phyloP scores from a whole-genome alignment of 1,140 invertebrate genomes.

The Drosophila subobscura region DNA sequence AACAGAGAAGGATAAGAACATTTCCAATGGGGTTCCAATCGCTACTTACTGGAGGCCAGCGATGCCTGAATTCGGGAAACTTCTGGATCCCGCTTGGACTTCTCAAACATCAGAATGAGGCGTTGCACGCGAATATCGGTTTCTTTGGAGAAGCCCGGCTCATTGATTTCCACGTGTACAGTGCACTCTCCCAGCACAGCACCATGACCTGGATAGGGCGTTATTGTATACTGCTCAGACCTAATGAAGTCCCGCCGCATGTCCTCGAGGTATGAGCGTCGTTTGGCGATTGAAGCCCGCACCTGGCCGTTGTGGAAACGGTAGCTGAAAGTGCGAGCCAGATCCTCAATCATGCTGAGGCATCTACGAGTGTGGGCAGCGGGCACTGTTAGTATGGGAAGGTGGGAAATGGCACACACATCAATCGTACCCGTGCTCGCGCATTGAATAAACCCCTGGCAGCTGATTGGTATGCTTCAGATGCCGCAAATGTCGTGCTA shows the following conservation, averaged over 20 bases:
- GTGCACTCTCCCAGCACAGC: too few species aligned
- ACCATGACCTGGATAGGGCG: constrained; percentile 9
- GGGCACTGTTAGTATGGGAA: too few species aligned
- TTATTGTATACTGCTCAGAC: not conserved
- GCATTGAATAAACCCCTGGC: constrained; percentile 26
- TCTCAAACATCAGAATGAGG: not conserved
- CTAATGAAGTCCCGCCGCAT: not conserved
- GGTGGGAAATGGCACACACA: too few species aligned
- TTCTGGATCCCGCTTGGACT: too few species aligned
- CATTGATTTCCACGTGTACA: too few species aligned
- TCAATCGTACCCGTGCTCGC: constrained; percentile 8
- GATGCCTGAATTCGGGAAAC: too few species aligned
- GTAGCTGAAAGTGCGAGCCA: constrained; percentile 18
- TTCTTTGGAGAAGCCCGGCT: not conserved
- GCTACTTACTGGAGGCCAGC: too few species aligned
- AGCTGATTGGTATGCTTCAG: not conserved
- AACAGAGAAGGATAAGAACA: too few species aligned
- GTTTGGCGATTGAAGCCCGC: constrained; percentile 16
- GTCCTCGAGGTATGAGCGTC: not conserved
- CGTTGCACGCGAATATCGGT: not conserved
- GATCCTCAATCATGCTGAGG: constrained; percentile 10
- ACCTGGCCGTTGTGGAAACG: constrained; percentile 40
- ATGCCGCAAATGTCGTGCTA: not conserved
- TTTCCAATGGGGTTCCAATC: too few species aligned
- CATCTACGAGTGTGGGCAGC: not conserved